Conservation (phyloP, 2,888 invertebrate genomes). For the Leucoma salicis region DNA sequence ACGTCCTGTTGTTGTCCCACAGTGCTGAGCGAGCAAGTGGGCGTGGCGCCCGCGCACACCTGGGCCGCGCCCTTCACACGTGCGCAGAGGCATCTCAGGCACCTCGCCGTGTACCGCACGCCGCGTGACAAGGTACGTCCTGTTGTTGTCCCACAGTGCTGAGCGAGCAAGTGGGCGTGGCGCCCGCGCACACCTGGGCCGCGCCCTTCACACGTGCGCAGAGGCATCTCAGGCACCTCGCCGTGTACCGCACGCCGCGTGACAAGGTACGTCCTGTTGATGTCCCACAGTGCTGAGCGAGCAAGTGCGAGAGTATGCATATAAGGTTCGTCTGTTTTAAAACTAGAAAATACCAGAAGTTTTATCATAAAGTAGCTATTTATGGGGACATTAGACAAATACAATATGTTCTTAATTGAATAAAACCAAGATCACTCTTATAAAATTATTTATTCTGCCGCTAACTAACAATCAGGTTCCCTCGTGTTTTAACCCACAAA, state of each 20-base stretch:
- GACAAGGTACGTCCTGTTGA: too few species aligned
- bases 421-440: too few species aligned
- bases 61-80: constrained; percentile 98
- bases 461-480: too few species aligned
- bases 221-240: constrained; percentile 91
- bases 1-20: constrained; percentile 76
- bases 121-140: constrained; percentile 87
- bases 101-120: constrained; percentile 95
- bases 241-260: constrained; percentile 94
- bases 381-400: too few species aligned
- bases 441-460: too few species aligned
- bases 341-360: too few species aligned
- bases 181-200: constrained; percentile 86
- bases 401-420: too few species aligned
- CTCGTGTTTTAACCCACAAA: too few species aligned
- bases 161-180: constrained; percentile 91
- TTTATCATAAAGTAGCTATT: too few species aligned
- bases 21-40: constrained; percentile 92
- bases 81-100: constrained; percentile 93
- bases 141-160: constrained; percentile 86
- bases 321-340: too few species aligned
- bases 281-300: too few species aligned
- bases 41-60: constrained; percentile 85
- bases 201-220: constrained; percentile 99
- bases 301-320: too few species aligned